A percentile compares a stretch with the other conserved stretches of the same genome.
These are phyloP conservation scores for Perizoma flavofasciatum DNA, from an alignment of 2,888 invertebrate genomes.

Conservation along the genomic window DNA sequence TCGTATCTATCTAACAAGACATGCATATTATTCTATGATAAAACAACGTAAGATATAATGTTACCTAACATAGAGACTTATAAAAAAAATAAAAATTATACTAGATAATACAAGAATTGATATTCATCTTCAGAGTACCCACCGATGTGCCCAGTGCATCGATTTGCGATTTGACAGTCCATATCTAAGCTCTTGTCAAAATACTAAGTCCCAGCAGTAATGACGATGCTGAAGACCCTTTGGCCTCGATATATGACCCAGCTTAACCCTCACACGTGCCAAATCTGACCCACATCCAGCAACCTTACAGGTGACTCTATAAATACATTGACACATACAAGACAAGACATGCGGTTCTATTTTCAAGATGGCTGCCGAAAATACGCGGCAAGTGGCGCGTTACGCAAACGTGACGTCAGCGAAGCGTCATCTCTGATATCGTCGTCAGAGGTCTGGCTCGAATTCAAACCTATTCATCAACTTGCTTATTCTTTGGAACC, in stretches of 20 bases:
- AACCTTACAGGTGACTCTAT: slow-evolving; percentile 65
- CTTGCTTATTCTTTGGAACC: too few species aligned
- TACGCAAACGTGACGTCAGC: slow-evolving; percentile 71
- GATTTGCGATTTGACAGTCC: too few species aligned
- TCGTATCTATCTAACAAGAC: too few species aligned
- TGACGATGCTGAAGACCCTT: background rate
- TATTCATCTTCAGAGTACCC: too few species aligned
- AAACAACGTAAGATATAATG: too few species aligned
- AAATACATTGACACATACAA: slow-evolving; percentile 70
- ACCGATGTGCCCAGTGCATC: too few species aligned
- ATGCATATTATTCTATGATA: too few species aligned
- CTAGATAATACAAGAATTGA: too few species aligned
- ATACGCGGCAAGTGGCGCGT: slow-evolving; percentile 45
- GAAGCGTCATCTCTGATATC: slow-evolving; percentile 58
- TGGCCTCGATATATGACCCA: slow-evolving; percentile 20
- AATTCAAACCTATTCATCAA: background rate
- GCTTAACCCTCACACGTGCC: slow-evolving; percentile 30
- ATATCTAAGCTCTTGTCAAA: too few species aligned
- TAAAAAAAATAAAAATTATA: too few species aligned
- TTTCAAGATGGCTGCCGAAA: slow-evolving; percentile 51
- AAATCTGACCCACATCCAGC: slow-evolving; percentile 29
- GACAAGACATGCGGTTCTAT: slow-evolving; percentile 61
- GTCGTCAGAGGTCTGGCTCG: slow-evolving; percentile 14
- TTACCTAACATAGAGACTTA: too few species aligned
- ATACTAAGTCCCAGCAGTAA: too few species aligned